Base-by-base conservation (phyloP, 2,113 vertebrate genomes). In the Alosa alosa region DNA sequence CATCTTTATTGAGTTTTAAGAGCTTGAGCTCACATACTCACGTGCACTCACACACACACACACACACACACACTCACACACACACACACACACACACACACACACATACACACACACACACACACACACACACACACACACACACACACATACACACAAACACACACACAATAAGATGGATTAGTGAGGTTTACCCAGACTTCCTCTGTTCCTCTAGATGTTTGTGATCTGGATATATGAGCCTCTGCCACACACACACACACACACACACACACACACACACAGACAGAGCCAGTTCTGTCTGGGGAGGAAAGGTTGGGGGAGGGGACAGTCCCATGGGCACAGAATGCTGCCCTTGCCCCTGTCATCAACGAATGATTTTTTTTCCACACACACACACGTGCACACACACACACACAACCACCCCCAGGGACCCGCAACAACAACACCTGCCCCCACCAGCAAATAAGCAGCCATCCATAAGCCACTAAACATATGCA, bases 321-420 rank as follows among this genome's bases (percentile, higher is more conserved):
- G 47, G 47, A 13, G 47, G 47, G 47, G 47, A 0, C 6, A 13
- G 47, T 49, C 47, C 52, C 52, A 17, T 17, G 52, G 52, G 52
- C 52, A 57, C 52, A 57, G 52, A 20, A 57, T 18, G 52, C 52
- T 20, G 91, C 92, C 90, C 5, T 84, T 88, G 89, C 88, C 87
- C 75, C 25, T 91, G 91, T 93, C 94, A 95, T 95, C 93, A 95
- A 93, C 93, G 92, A 93, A 89, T 90, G 93, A 94, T 95, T 95
- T 91, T n/a, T n/a, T 57, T 57, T 60, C 17, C 90, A 92, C 91
- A 90, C 89, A 87, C 88, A 87, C 90, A 84, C 85, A 89, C 86
- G 87, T 85, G 88, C 86, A 1, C 55, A 17, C 55, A 18, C 55
- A 17, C 55, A 17, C 55, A 18, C 55, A 15, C n/a, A 31, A 64